These are phyloP conservation scores for Perizoma flavofasciatum DNA, from an alignment of 2,888 invertebrate species.

Conservation along the genomic window DNA sequence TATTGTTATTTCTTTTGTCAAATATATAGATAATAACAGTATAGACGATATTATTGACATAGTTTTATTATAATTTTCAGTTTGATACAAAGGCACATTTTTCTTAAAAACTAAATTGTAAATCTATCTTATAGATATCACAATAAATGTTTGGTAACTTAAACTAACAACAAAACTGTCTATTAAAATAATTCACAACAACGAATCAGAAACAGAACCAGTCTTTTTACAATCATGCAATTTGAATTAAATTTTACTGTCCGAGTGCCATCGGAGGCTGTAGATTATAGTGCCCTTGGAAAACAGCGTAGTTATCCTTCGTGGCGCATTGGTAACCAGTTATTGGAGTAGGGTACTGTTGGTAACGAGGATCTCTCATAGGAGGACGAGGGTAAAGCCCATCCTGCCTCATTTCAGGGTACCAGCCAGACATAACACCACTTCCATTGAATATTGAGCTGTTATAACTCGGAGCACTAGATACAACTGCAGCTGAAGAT, in stretches of 20 bases:
- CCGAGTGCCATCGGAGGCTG: slow-evolving; percentile 77
- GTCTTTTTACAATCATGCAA: slow-evolving; percentile 15
- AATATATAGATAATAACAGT: too few species aligned
- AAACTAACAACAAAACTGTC: slow-evolving; percentile 34
- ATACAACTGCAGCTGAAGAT: slow-evolving; percentile 36
- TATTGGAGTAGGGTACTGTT: slow-evolving; percentile 68
- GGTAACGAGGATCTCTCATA: slow-evolving; percentile 68
- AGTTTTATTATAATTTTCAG: slow-evolving; percentile 25
- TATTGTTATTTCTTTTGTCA: too few species aligned
- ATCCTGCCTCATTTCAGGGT: slow-evolving; percentile 69
- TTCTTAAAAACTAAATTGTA: slow-evolving; percentile 31
- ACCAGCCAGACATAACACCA: slow-evolving; percentile 65
- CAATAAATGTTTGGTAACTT: slow-evolving; percentile 63
- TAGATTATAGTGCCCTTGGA: slow-evolving; percentile 79
- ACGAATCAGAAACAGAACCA: background rate
- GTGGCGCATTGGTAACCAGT: slow-evolving; percentile 74
- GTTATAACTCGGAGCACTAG: slow-evolving; percentile 55
- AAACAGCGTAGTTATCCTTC: slow-evolving; percentile 76
- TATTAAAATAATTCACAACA: slow-evolving; percentile 12
- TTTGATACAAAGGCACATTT: slow-evolving; percentile 36
- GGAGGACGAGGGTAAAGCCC: slow-evolving; percentile 60
- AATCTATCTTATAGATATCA: slow-evolving; percentile 51
- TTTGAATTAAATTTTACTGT: slow-evolving; percentile 53
- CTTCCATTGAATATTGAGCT: slow-evolving; percentile 56
- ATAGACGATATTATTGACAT: slow-evolving; percentile 2